Evolutionary conservation across 2,888 invertebrate genomes (phyloP), one percentile per base, ranked within the genome.

Genomic region (Diarsia mendica): DNA sequence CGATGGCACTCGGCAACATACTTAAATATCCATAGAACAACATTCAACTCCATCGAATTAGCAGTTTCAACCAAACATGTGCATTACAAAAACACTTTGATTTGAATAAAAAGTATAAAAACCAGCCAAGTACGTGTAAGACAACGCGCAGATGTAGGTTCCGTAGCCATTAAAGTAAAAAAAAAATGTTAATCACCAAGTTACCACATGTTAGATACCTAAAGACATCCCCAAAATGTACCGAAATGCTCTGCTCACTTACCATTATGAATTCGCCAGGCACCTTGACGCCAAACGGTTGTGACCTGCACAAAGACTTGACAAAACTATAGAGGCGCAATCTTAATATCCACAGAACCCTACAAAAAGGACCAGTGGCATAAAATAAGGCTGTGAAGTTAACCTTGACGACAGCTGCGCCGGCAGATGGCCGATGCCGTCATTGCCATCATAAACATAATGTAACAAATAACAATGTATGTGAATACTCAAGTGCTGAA

Each of bases 381-480:
- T 75, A 70, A 73, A 85, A 79, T 84, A 88, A 89, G 88, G 85
- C 86, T 86, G 76, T 83, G 72, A 73, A 77, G 80, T 82, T 86
- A 90, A 89, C 91, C 91, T 92, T 91, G 89, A 75, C 61, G 85
- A 87, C 92, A 91, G 91, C 91, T 92, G 92, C 89, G 88, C 63
- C 81, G 87, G 90, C 91, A 92, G 92, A 92, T 92, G 92, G 87
- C 77, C 79, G 80, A 83, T 91, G 91, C 78, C 91, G 91, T 91
- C 91, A 91, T 76, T 73, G 67, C 80, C 83, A 87, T 87, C 84
- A 88, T 83, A 87, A 87, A 88, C 72, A 86, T 74, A 81, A 82
- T 79, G 82, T 82, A 60, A 83, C 82, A 79, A 73, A 77, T 82
- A 60, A 83, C 82, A 79, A 73, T 65, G 66, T 80, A 75, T 72